phyloP scores from a whole-genome alignment of 2,797 vertebrate species.

The Chrysocyon brachyurus region DNA sequence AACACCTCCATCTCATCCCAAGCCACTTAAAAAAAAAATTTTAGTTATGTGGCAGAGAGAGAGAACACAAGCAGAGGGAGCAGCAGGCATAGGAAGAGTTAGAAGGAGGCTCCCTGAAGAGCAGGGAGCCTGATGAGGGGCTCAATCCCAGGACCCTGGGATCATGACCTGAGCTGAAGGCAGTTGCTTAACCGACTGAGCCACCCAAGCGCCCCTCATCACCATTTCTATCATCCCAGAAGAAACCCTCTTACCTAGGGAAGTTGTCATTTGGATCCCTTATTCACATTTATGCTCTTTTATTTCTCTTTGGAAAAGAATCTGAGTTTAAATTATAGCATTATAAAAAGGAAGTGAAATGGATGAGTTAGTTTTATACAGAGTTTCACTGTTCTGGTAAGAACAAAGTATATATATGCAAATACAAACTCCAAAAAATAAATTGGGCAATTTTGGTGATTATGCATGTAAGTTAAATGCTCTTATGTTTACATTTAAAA shows the following conservation, averaged over 20 bases:
- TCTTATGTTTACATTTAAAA: not conserved
- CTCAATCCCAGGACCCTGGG: too few species aligned
- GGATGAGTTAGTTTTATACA: not conserved
- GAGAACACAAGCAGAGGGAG: too few species aligned
- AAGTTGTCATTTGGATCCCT: not conserved
- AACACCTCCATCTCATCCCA: not conserved
- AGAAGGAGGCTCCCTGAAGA: too few species aligned
- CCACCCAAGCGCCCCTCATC: too few species aligned
- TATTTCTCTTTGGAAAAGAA: not conserved
- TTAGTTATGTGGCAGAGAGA: too few species aligned
- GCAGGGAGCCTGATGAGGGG: too few species aligned
- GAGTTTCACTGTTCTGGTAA: not conserved
- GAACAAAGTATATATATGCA: not conserved
- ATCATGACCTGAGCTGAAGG: too few species aligned
- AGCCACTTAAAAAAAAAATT: not conserved
- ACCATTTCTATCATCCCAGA: not conserved
- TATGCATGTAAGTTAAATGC: not conserved
- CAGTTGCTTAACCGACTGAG: too few species aligned
- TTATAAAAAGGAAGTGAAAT: not conserved
- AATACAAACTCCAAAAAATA: not conserved
- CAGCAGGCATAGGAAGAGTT: too few species aligned
- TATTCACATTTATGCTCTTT: not conserved
- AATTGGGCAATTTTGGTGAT: not conserved
- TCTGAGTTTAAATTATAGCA: not conserved
- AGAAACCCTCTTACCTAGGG: not conserved